These are phyloP conservation scores for Ranitomeya imitator DNA, from an alignment of 2,113 vertebrate genomes.

Conservation along the genomic window DNA sequence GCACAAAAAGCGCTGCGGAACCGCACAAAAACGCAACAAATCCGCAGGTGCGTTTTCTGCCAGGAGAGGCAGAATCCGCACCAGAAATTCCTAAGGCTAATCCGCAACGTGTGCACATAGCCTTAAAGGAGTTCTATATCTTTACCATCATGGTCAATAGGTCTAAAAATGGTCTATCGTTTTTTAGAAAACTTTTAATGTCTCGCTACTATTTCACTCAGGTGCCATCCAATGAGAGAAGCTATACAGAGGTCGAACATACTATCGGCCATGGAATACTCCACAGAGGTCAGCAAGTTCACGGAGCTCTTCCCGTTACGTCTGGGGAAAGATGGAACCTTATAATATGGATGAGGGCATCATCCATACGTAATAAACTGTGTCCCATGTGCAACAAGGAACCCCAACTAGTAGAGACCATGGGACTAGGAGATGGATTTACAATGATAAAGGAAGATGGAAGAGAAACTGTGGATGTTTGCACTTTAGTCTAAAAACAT, in stretches of 20 bases:
- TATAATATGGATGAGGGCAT: slow-evolving; percentile 90
- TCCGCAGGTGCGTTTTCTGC: too few species aligned
- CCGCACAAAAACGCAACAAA: too few species aligned
- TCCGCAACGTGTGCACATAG: too few species aligned
- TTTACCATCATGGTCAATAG: too few species aligned
- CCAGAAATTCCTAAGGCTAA: too few species aligned
- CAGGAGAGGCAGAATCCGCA: too few species aligned
- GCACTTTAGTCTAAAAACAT: slow-evolving; percentile 64
- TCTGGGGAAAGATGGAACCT: slow-evolving; percentile 92
- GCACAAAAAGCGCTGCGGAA: too few species aligned
- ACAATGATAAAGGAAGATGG: slow-evolving; percentile 59
- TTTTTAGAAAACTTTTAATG: background rate
- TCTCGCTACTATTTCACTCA: slow-evolving; percentile 59
- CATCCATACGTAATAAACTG: slow-evolving; percentile 79
- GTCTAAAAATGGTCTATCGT: too few species aligned
- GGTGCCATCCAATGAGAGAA: slow-evolving; percentile 74
- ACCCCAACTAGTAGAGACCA: slow-evolving; percentile 76
- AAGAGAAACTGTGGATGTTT: slow-evolving; percentile 57
- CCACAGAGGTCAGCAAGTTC: slow-evolving; percentile 91
- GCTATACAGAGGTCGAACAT: slow-evolving; percentile 83
- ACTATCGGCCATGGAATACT: slow-evolving; percentile 77
- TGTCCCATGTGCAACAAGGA: slow-evolving; percentile 90
- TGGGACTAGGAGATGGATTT: slow-evolving; percentile 89
- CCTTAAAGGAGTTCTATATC: too few species aligned
- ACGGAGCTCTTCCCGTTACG: slow-evolving; percentile 85